Evolutionary conservation across 1,140 invertebrate genomes (phyloP), one percentile per base, ranked within the genome.

Genomic region (Oryctes rhinoceros): DNA sequence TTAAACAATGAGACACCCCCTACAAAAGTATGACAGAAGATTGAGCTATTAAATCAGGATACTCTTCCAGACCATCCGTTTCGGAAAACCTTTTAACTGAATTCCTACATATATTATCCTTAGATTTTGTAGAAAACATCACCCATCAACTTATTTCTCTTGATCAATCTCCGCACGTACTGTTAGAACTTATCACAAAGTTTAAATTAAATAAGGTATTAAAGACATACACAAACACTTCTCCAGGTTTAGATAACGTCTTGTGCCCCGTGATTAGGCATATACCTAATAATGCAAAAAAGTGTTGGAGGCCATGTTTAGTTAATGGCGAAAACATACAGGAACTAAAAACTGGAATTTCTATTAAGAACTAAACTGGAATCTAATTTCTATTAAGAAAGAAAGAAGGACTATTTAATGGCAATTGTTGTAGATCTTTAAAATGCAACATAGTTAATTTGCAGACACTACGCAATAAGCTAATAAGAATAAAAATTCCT

Each of bases 1-100:
- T 18, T 65, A 65, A 65, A 65, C 5, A 65, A 18, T 1, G 62
- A 65, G 18, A 65, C 62, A 15, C 62, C 62, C 18, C 1, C 18
- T 18, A 65, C 11, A 7, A 65, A 65, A 65, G 5, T 65, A 65
- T 65, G 62, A 5, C 62, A 65, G n/a, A 65, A 65, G 18, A 65
- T 65, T 18, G 6, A 18, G 62, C 62, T 10, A 18, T 65, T 15
- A 65, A 65, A 18, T 0, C 4, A 15, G 20, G 15, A 7, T 7
- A 24, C 62, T 15, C 62, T 18, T 9, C 62, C 62, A 65, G 6
- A 15, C 62, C 11, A 4, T 18, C 62, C 62, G n/a, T 65, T 18
- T 5, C 62, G 18, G 62, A 65, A 65, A 65, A 65, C 5, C 11
- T 65, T 4, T 65, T 65, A 2, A 65, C n/a, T 7, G 20, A 65